Base-by-base conservation (phyloP, 1,140 invertebrate genomes). In the Eciton burchellii region DNA sequence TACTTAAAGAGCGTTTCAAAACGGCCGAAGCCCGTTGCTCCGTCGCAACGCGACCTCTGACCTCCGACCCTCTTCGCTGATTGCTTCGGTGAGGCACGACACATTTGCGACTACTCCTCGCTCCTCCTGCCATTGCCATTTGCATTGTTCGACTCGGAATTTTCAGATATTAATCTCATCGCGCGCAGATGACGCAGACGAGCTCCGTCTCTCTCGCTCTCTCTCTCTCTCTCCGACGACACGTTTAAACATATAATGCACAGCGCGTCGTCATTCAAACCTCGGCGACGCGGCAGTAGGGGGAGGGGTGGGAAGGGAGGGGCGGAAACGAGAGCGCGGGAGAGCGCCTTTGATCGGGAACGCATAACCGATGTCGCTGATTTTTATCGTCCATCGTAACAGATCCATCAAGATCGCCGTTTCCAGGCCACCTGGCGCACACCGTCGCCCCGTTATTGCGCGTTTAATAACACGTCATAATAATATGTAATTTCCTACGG, bases 381-480 rank as follows among this genome's bases (percentile, higher is more conserved):
- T 87, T 82, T 72, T 82, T 85, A 88, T 88, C 87, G 66, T 41
- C 24, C 47, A n/a, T n/a, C 26, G 52, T 74, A 70, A 85, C 71
- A 84, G 71, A 79, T 89, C 71, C 57, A 85, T 86, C 87, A 81
- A 73, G 77, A 77, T 73, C 70, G 19, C 52, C 54, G 73, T 86
- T 88, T 83, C 59, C 71, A 79, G 82, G 74, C 85, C 88, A 88
- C 86, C 86, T 88, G 88, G 88, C 83, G 63, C 54, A 72, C 60
- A 72, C 71, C 77, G 57, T 79, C 52, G 82, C 52, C 41, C 87
- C 76, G 81, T 89, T 86, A 90, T 90, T 90, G 89, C 81, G 54
- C 83, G 82, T 89, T 90, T 90, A 90, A 90, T 90, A 90, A 88
- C 86, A 86, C 86, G 81, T 90, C 85, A 84, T 89, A 87, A 87